Conservation (phyloP, 1,140 invertebrate species). For the Temnothorax nylanderi region DNA sequence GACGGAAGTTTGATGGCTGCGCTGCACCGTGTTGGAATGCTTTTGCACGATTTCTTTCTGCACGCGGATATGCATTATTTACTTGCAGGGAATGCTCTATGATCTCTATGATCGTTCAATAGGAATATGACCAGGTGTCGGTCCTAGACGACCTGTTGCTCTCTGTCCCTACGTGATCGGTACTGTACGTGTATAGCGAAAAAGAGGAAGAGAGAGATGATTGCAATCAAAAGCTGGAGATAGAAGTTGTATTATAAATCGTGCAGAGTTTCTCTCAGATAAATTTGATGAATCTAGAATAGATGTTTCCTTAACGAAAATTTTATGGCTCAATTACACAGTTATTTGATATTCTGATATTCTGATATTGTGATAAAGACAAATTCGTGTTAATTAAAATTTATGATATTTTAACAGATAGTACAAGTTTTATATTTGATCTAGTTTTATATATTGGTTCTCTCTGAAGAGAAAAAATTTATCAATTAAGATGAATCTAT, state of each 20-base stretch:
- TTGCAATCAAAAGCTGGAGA: neutral
- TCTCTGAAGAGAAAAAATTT: neutral
- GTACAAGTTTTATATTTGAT: slow-evolving; percentile 16
- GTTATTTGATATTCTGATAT: neutral
- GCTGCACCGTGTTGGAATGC: neutral
- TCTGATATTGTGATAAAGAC: neutral
- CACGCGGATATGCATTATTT: slow-evolving; percentile 3
- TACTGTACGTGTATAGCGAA: neutral
- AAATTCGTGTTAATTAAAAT: neutral
- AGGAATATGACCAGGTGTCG: slow-evolving; percentile 30
- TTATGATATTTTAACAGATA: neutral
- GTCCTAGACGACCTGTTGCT: slow-evolving; percentile 47
- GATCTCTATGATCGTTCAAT: slow-evolving; percentile 21
- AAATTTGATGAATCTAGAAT: neutral
- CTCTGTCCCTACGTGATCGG: neutral
- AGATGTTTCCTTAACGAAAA: neutral
- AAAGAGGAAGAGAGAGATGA: neutral
- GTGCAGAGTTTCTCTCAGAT: neutral
- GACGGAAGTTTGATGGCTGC: neutral
- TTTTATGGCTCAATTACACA: neutral
- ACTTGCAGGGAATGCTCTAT: neutral
- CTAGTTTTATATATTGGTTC: neutral
- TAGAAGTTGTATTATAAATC: neutral
- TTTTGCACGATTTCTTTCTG: slow-evolving; percentile 34
- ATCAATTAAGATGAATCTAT: neutral